Conservation (phyloP, 2,888 invertebrate species). For the Melanargia galathea region DNA sequence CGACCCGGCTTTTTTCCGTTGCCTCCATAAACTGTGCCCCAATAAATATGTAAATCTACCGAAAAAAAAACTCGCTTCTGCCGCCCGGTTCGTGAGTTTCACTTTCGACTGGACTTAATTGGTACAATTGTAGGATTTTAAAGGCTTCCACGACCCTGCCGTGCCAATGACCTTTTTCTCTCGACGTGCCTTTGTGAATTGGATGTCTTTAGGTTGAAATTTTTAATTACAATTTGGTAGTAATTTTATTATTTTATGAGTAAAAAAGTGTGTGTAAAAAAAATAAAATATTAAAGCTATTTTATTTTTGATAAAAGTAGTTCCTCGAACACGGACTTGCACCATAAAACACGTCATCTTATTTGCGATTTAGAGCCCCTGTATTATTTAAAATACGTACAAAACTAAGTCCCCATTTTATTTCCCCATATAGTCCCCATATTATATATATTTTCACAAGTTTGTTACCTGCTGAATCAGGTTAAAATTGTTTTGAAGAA, state of each 20-base stretch:
- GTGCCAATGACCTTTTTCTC: constrained; percentile 64
- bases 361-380: too few species aligned
- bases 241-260: neutral
- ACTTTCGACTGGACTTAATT: constrained; percentile 76
- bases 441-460: too few species aligned
- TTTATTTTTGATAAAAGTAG: too few species aligned
- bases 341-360: too few species aligned
- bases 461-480: neutral
- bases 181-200: constrained; percentile 25
- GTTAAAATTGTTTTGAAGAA: constrained; percentile 23
- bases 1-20: constrained; percentile 74
- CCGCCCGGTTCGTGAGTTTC: constrained; percentile 70
- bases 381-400: too few species aligned
- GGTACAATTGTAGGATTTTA: constrained; percentile 62
- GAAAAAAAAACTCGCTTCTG: constrained; percentile 62
- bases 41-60: constrained; percentile 82
- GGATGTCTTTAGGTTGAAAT: constrained; percentile 2
- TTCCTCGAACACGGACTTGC: too few species aligned
- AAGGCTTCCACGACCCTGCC: constrained; percentile 48
- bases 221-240: too few species aligned
- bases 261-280: too few species aligned
- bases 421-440: too few species aligned
- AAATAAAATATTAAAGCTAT: too few species aligned
- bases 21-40: constrained; percentile 80
- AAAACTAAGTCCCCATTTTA: too few species aligned